Percentiles rank a stretch among this genome's conserved stretches.
phyloP scores from a whole-genome alignment of 2,888 invertebrate genomes.

The Hedya salicella region DNA sequence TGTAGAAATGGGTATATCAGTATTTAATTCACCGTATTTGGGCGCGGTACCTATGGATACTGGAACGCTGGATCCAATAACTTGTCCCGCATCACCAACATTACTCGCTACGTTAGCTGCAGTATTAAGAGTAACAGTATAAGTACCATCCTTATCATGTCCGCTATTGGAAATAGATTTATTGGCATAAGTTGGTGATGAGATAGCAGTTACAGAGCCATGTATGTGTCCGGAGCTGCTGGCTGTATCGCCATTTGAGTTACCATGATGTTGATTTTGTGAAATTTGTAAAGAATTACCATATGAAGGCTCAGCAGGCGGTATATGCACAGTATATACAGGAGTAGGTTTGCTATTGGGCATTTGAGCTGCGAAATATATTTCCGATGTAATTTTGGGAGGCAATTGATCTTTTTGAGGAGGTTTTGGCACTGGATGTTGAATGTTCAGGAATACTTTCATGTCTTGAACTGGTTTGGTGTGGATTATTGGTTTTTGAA shows the following conservation, averaged over 20 bases:
- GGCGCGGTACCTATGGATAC: constrained; percentile 65
- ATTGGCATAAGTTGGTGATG: constrained; percentile 60
- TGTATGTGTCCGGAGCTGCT: constrained; percentile 46
- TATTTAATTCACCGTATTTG: constrained; percentile 66
- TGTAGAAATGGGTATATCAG: constrained; percentile 80
- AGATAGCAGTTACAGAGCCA: constrained; percentile 56
- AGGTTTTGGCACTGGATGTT: constrained; percentile 70
- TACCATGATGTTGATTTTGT: constrained; percentile 45
- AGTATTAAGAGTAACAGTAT: constrained; percentile 73
- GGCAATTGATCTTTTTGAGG: constrained; percentile 62
- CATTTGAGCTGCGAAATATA: constrained; percentile 78
- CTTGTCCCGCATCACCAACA: constrained; percentile 62
- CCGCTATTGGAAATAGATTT: constrained; percentile 58
- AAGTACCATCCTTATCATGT: constrained; percentile 64
- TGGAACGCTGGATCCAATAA: constrained; percentile 71
- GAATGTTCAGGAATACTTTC: constrained; percentile 78
- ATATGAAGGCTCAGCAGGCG: constrained; percentile 56
- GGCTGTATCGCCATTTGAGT: constrained; percentile 45
- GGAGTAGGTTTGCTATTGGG: constrained; percentile 70
- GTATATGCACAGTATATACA: constrained; percentile 75
- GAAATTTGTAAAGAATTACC: constrained; percentile 55
- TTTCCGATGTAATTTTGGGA: constrained; percentile 80
- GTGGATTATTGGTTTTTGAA: constrained; percentile 72
- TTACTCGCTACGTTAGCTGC: constrained; percentile 71
- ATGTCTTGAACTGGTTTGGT: constrained; percentile 78